Evolutionary conservation across 1,140 invertebrate genomes (phyloP).

Genomic region (Pogonognathellus flavescens): DNA sequence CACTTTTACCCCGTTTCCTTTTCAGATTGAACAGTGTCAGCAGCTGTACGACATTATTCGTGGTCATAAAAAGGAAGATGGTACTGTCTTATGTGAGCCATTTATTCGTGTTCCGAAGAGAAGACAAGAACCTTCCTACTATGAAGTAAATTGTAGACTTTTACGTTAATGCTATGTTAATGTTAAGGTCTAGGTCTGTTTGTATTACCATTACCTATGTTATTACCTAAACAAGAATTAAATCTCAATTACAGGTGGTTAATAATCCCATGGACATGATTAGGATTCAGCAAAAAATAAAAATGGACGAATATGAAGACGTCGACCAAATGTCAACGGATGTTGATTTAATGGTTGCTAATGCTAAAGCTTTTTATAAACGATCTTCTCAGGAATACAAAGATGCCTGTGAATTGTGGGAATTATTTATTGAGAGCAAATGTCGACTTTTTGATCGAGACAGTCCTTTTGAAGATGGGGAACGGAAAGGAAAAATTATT

Average conservation of each 20-base stretch:
- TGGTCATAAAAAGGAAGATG: constrained; percentile 93
- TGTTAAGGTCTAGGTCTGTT: no score
- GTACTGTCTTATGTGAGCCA: constrained; percentile 89
- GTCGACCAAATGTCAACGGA: constrained; percentile 89
- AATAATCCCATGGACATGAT: constrained; percentile 93
- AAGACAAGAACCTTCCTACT: constrained; percentile 89
- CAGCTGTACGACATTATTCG: constrained; percentile 92
- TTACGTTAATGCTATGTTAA: no score
- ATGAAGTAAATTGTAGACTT: constrained; percentile 76
- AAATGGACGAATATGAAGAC: constrained; percentile 93
- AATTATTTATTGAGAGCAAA: constrained; percentile 75
- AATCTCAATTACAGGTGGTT: constrained; percentile 80
- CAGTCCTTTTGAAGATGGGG: constrained; percentile 70
- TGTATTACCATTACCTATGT: no score
- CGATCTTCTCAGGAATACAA: constrained; percentile 87
- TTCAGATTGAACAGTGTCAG: constrained; percentile 87
- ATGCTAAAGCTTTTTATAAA: constrained; percentile 95
- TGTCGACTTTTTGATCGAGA: constrained; percentile 72
- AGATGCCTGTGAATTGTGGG: constrained; percentile 92
- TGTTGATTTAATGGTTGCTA: constrained; percentile 90
- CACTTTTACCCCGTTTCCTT: no score
- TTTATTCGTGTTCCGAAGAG: constrained; percentile 95
- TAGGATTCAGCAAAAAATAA: constrained; percentile 95
- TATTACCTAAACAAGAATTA: no score
- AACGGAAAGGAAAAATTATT: constrained; percentile 75